These are phyloP conservation scores for Polyodon spathula DNA, from an alignment of 2,113 vertebrate species.

Conservation along the genomic window DNA sequence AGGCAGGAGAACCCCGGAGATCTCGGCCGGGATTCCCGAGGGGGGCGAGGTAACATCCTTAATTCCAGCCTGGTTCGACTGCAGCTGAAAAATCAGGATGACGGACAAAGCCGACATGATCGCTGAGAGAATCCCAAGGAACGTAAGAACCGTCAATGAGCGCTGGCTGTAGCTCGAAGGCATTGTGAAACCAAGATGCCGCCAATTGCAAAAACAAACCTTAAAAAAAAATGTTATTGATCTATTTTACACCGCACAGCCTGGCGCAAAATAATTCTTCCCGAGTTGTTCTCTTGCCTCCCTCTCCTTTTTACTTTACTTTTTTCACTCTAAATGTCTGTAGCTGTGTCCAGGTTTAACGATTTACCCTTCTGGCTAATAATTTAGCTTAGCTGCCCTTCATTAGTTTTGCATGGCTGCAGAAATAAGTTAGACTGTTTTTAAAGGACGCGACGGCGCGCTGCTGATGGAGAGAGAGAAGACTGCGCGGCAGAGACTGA, in stretches of 20 bases:
- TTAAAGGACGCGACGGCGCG: background rate
- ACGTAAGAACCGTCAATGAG: slow-evolving; percentile 57
- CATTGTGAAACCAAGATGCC: no score
- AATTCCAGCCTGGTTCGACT: slow-evolving; percentile 42
- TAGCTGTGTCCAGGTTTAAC: background rate
- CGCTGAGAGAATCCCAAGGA: slow-evolving; percentile 66
- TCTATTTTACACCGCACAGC: no score
- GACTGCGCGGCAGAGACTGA: slow-evolving; percentile 12
- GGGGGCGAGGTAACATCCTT: slow-evolving; percentile 29
- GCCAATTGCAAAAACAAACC: background rate
- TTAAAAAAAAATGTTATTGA: no score
- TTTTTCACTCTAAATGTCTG: background rate
- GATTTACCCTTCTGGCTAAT: background rate
- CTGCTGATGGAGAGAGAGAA: background rate
- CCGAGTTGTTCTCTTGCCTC: background rate
- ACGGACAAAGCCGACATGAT: slow-evolving; percentile 71
- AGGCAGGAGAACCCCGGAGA: slow-evolving; percentile 54
- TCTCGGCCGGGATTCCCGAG: slow-evolving; percentile 30
- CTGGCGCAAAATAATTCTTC: background rate
- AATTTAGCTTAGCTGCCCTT: background rate
- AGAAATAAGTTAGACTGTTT: no score
- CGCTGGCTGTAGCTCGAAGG: slow-evolving; percentile 54
- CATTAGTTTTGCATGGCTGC: background rate
- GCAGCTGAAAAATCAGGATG: slow-evolving; percentile 75
- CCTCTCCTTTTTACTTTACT: background rate